Evolutionary conservation across 2,113 vertebrate genomes (phyloP), one percentile per base, ranked within the genome.

Genomic region (Neotragus moschatus): DNA sequence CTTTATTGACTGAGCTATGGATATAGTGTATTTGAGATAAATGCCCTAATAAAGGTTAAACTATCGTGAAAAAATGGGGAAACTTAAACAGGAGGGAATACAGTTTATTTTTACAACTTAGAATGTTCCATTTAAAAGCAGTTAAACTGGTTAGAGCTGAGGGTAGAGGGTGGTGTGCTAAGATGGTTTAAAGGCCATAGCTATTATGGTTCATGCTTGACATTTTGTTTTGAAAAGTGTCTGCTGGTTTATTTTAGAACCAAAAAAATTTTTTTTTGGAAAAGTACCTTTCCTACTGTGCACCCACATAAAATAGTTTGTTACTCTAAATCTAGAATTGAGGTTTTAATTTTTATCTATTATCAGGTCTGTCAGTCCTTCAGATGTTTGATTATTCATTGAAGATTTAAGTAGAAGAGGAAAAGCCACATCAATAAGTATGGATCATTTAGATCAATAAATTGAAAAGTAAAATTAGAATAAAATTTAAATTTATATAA

Each of bases 211-310:
- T 79, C 96, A 88, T 95, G 82, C 79, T 61, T 96, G 97, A 84
- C 94, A 94, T 95, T 98, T 94, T 96, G 77, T 96, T 96, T 94
- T 95, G 84, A 96, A 96, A 47, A 87, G 13, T 98, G 88, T 97
- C n/a, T 96, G 73, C 60, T 82, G 14, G 4, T 96, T 94, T 96
- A 96, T 94, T 97, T 97, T 97, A 94, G 87, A 96, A 93, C 19
- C 45, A 94, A 60, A 96, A 96, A 85, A 90, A n/a, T 66, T 49
- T 21, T 90, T 51, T 81, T 53, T 80, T 33, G 39, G 82, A 97
- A 86, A 88, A 90, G 15, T 81, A 43, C 43, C 26, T 89, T 91
- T 66, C 85, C 49, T 39, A 43, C 2, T 56, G 49, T 96, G n/a
- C 39, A 70, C 16, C 36, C 45, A 73, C 88, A 92, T 90, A 87